These are phyloP conservation scores for Antechinus stuartii DNA, from an alignment of 2,113 vertebrate species.

Conservation along the genomic window DNA sequence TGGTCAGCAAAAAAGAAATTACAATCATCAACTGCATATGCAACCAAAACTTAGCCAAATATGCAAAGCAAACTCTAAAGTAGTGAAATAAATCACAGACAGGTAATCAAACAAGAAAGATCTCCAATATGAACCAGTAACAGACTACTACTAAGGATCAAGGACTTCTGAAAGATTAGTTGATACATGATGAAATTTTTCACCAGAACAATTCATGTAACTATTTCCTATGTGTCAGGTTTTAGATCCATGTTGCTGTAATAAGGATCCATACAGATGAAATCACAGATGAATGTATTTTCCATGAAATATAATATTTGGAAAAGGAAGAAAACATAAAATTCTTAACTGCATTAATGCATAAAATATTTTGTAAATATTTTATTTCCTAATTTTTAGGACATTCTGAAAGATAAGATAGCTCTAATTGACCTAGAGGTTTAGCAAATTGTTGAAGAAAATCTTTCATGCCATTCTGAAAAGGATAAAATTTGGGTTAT, in stretches of 20 bases:
- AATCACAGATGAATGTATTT: background rate
- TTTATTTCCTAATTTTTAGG: background rate
- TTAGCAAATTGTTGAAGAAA: background rate
- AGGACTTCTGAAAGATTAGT: background rate
- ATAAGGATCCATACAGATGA: background rate
- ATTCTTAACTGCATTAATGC: background rate
- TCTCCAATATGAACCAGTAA: background rate
- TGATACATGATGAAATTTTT: background rate
- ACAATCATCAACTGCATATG: background rate
- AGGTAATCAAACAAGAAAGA: background rate
- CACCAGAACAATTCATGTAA: background rate
- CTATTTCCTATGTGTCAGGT: background rate
- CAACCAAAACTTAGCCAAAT: background rate
- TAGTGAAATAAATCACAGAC: background rate
- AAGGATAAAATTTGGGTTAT: background rate
- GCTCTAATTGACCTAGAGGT: background rate
- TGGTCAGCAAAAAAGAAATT: background rate
- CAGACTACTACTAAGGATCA: background rate
- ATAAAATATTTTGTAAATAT: background rate
- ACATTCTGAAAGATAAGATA: background rate
- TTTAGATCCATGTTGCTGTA: background rate
- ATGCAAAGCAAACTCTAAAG: background rate
- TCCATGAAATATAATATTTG: background rate
- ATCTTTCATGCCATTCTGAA: background rate
- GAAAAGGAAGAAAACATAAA: background rate